A percentile compares a stretch with the other conserved stretches of the same genome.
These are phyloP conservation scores for Champsocephalus esox DNA, from an alignment of 2,797 vertebrate genomes.

Conservation along the genomic window DNA sequence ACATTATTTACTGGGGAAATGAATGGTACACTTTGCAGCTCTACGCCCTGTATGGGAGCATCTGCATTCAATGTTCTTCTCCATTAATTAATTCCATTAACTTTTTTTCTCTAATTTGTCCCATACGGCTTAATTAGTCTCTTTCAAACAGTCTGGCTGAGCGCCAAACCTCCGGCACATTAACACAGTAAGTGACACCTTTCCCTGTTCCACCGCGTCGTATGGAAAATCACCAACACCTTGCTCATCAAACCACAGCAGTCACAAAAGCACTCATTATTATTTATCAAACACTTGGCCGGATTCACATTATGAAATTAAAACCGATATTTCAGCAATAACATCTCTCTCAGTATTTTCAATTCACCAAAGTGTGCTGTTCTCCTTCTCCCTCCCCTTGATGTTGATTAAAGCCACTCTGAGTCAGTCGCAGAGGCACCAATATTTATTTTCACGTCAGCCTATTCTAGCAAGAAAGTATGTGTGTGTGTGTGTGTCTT, in stretches of 20 bases:
- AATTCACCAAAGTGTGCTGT: background rate
- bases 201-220: background rate
- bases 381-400: constrained; percentile 38
- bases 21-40: background rate
- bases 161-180: background rate
- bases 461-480: constrained; percentile 23
- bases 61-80: background rate
- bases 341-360: background rate
- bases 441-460: constrained; percentile 68
- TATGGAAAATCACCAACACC: constrained; percentile 6
- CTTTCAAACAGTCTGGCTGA: background rate
- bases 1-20: background rate
- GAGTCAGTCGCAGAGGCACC: constrained; percentile 52
- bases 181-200: background rate
- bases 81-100: background rate
- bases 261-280: too few species aligned
- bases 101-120: background rate
- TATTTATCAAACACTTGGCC: too few species aligned
- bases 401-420: constrained; percentile 49
- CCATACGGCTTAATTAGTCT: too few species aligned
- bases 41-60: background rate
- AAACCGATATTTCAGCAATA: background rate
- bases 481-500: constrained; percentile 13
- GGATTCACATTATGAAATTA: too few species aligned
- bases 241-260: background rate